Evolutionary conservation across 1,140 invertebrate genomes (phyloP).

Genomic region (Akabosia matsudoensis): DNA sequence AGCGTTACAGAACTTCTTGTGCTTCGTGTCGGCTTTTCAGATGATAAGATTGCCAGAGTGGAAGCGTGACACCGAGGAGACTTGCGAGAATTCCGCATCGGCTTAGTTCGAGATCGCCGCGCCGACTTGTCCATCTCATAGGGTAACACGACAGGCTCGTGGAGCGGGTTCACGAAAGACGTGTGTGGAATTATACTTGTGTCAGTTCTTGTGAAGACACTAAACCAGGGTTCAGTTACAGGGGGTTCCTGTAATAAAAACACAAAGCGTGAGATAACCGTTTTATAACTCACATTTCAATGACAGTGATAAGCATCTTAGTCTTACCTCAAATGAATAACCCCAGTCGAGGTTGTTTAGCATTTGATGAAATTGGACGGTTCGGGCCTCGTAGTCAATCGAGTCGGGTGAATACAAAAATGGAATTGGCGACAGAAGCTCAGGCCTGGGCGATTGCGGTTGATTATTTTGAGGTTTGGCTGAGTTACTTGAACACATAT

Average conservation of each 20-base stretch:
- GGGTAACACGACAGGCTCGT: conserved; percentile 66
- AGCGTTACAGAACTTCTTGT: not conserved
- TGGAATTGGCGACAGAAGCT: conserved; percentile 13
- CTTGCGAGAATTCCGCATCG: conserved; percentile 66
- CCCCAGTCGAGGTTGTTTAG: conserved; percentile 34
- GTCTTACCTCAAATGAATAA: conserved; percentile 44
- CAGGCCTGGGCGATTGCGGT: not conserved
- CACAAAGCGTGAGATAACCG: not conserved
- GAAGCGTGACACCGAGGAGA: conserved; percentile 79
- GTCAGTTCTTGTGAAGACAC: conserved; percentile 71
- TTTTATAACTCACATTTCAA: not conserved
- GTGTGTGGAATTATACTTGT: conserved; percentile 55
- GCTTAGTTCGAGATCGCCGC: conserved; percentile 47
- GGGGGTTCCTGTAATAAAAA: conserved; percentile 55
- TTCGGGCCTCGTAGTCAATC: not conserved
- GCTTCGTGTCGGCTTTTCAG: conserved; percentile 16
- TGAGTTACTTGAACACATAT: conserved; percentile 21
- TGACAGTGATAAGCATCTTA: not conserved
- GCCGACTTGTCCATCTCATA: conserved; percentile 63
- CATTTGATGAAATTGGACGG: conserved; percentile 43
- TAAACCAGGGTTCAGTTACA: conserved; percentile 69
- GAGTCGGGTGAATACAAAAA: conserved; percentile 14
- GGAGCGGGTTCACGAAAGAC: conserved; percentile 50
- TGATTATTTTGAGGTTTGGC: conserved; percentile 23
- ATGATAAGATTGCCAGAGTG: conserved; percentile 72